Conservation (phyloP, 2,888 invertebrate genomes). For the Drosophila pegasa region DNA sequence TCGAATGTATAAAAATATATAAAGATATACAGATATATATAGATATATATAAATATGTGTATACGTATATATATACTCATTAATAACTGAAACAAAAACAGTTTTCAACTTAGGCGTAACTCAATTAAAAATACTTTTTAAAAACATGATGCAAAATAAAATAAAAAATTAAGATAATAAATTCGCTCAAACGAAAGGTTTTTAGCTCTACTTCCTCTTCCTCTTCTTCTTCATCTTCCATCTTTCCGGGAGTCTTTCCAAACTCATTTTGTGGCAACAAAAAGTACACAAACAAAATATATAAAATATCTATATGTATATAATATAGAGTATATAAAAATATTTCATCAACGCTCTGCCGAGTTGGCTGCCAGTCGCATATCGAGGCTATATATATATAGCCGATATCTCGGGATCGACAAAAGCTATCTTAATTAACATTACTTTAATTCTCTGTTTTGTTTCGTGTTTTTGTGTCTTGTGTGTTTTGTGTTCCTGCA, state of each 20-base stretch:
- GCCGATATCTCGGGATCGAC: slow-evolving; percentile 3
- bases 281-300: slow-evolving; percentile 44
- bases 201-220: slow-evolving; percentile 6
- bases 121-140: slow-evolving; percentile 43
- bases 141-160: slow-evolving; percentile 43
- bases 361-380: slow-evolving; percentile 25
- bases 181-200: slow-evolving; percentile 79
- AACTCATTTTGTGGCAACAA: slow-evolving; percentile 20
- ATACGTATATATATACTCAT: slow-evolving; percentile 31
- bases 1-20: slow-evolving; percentile 35
- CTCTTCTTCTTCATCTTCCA: too few relatives aligned
- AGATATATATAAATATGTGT: slow-evolving; percentile 9
- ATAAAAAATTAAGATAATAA: slow-evolving; percentile 68
- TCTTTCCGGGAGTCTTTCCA: slow-evolving; percentile 1
- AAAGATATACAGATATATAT: slow-evolving; percentile 11
- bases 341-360: slow-evolving; percentile 45
- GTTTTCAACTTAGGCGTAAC: slow-evolving; percentile 38
- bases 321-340: slow-evolving; percentile 56
- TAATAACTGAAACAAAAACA: slow-evolving; percentile 31
- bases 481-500: slow-evolving; percentile 64
- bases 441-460: slow-evolving; percentile 9
- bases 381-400: slow-evolving; percentile 8
- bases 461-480: slow-evolving; percentile 9
- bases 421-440: slow-evolving; percentile 6
- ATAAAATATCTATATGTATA: slow-evolving; percentile 7